Percentiles rank a stretch among this genome's conserved stretches.
phyloP scores from a whole-genome alignment of 2,113 vertebrate genomes.

The Spea multiplicata region DNA sequence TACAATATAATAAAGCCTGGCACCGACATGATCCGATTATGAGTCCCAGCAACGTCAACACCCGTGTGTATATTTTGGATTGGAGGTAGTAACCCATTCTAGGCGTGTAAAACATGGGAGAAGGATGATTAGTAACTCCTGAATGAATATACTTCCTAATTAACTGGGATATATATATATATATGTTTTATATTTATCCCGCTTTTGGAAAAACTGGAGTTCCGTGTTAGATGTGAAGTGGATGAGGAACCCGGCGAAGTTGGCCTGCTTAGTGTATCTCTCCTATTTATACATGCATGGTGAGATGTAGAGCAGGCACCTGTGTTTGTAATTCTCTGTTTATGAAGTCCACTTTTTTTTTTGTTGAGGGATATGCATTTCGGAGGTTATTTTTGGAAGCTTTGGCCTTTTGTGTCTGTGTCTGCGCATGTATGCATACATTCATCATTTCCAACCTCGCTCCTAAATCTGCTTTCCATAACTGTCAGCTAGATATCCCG shows the following conservation, averaged over 20 bases:
- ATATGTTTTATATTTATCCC: too few relatives aligned
- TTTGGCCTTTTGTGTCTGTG: slow-evolving; percentile 59
- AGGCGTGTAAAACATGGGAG: too few relatives aligned
- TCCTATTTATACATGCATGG: slow-evolving; percentile 61
- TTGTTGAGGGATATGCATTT: slow-evolving; percentile 69
- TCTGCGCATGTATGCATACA: slow-evolving; percentile 68
- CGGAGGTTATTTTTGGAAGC: slow-evolving; percentile 74
- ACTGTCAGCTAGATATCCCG: slow-evolving; percentile 62
- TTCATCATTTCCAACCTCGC: slow-evolving; percentile 62
- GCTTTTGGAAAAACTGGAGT: too few relatives aligned
- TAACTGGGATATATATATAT: too few relatives aligned
- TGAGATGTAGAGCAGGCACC: slow-evolving; percentile 70
- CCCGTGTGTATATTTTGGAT: too few relatives aligned
- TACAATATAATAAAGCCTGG: too few relatives aligned
- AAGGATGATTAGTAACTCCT: too few relatives aligned
- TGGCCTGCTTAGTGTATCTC: slow-evolving; percentile 61
- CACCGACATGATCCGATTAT: too few relatives aligned
- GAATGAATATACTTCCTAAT: too few relatives aligned
- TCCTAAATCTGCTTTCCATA: slow-evolving; percentile 65
- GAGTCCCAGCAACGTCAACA: too few relatives aligned
- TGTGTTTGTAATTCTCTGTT: slow-evolving; percentile 72
- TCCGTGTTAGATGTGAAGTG: background rate
- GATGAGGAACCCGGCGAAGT: background rate
- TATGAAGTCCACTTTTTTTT: slow-evolving; percentile 62
- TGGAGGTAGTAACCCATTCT: too few relatives aligned